Evolutionary conservation across 2,797 vertebrate genomes (phyloP).

Genomic region (Myiotriccus ornatus): DNA sequence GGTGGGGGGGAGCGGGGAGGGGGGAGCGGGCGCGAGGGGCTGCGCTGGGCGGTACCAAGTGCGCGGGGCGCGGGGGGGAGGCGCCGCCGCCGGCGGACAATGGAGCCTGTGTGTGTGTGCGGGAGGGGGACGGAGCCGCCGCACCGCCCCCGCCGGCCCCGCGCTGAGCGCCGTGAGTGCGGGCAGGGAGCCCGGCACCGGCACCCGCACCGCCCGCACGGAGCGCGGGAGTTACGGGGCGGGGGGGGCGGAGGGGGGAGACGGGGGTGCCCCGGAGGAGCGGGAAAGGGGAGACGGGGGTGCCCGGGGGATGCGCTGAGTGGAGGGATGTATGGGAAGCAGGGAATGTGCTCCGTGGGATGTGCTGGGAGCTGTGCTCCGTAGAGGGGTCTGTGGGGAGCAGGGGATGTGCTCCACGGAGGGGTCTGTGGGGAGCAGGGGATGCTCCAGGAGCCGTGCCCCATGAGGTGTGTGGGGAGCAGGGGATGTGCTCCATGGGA

Average conservation of each 20-base stretch:
- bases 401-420: too few relatives aligned
- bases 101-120: slow-evolving; percentile 78
- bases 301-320: background rate
- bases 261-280: background rate
- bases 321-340: background rate
- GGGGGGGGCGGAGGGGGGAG: background rate
- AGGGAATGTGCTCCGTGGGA: background rate
- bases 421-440: background rate
- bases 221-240: background rate
- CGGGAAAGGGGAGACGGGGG: background rate
- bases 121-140: slow-evolving; percentile 73
- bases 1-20: background rate
- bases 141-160: slow-evolving; percentile 72
- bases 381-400: background rate
- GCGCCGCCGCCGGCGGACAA: slow-evolving; percentile 76
- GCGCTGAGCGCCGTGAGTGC: slow-evolving; percentile 68
- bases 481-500: background rate
- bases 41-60: slow-evolving; percentile 40
- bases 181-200: background rate
- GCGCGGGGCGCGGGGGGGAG: slow-evolving; percentile 44
- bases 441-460: background rate
- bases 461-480: background rate
- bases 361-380: background rate
- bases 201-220: background rate
- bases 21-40: slow-evolving; percentile 5